Base-by-base conservation (phyloP, 1,140 invertebrate species). In the Acyrthosiphon pisum region DNA sequence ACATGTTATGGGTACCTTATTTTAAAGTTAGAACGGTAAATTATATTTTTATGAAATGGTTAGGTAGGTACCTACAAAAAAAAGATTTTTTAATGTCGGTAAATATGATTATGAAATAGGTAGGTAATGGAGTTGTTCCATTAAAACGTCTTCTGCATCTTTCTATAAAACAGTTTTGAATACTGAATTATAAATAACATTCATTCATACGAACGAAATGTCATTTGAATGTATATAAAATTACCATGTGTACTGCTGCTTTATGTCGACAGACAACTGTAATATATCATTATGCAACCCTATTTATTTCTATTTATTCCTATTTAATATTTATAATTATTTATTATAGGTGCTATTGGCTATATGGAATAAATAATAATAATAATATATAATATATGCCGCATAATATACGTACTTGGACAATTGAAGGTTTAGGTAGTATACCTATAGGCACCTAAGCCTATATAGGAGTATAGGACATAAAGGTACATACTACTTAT, bases 321-420 rank as follows among this genome's bases (percentile, higher is more conserved):
- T 68, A n/a, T 76, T n/a, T 76, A 76, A 76, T 35, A n/a, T 76
- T 76, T 76, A 18, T 76, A n/a, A 76, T 76, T 76, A 76, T 76
- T 76, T 76, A 76, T 76, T 76, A 35, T 76, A 76, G 60, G 14
- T 76, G 30, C 30, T 76, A 76, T 76, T n/a, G n/a, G 30, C n/a
- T 68, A 76, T n/a, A 76, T 18, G 60, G 30, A 76, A 76, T 76
- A 76, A 76, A 76, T 76, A 76, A n/a, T 76, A n/a, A 60, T 60
- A 60, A 23, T 23, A 23, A 56, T 23, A 56, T 0, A 46, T 46
- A 46, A 50, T 50, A 20, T 20, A 50, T 68, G 11, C 60, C 30
- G 9, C 48, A 53, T 48, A 50, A 50, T 68, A n/a, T 76, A n/a
- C 1, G 60, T 30, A 18, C 11, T 76, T 76, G 30, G 14, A 76